Evolutionary conservation across 2,113 vertebrate genomes (phyloP).

Genomic region (Microcebus lehilahytsara): DNA sequence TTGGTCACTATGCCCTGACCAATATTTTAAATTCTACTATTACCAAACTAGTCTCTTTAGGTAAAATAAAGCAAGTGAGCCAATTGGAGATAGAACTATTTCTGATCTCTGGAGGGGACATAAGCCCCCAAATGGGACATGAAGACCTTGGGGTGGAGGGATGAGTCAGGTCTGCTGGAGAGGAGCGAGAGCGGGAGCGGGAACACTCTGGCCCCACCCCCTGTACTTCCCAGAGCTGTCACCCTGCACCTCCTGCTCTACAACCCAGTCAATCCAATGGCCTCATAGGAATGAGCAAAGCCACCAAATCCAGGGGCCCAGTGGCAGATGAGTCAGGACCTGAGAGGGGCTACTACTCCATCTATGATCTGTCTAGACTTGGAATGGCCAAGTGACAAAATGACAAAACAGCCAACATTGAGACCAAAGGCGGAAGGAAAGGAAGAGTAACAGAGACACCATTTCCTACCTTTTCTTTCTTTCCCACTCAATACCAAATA

Average conservation of each 20-base stretch:
- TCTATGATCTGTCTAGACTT: neutral
- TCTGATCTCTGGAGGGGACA: neutral
- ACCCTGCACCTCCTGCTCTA: neutral
- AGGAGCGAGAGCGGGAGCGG: neutral
- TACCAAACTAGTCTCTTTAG: neutral
- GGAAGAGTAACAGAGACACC: rapidly evolving
- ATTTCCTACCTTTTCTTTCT: neutral
- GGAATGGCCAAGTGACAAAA: neutral
- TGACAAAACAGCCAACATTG: neutral
- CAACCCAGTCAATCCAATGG: neutral
- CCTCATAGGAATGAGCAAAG: neutral
- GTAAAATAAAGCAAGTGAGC: neutral
- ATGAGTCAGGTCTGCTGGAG: neutral
- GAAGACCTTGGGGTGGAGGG: neutral
- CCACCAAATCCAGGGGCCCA: neutral
- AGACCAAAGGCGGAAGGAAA: neutral
- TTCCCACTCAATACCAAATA: neutral
- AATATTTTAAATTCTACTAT: neutral
- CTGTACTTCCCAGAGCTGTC: no score
- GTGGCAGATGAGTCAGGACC: neutral
- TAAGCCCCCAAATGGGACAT: neutral
- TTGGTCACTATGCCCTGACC: neutral
- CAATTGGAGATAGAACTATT: neutral
- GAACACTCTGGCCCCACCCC: rapidly evolving
- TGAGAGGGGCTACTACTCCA: neutral